Evolutionary conservation across 2,888 invertebrate species (phyloP).

Genomic region (Amaurobius ferox): DNA sequence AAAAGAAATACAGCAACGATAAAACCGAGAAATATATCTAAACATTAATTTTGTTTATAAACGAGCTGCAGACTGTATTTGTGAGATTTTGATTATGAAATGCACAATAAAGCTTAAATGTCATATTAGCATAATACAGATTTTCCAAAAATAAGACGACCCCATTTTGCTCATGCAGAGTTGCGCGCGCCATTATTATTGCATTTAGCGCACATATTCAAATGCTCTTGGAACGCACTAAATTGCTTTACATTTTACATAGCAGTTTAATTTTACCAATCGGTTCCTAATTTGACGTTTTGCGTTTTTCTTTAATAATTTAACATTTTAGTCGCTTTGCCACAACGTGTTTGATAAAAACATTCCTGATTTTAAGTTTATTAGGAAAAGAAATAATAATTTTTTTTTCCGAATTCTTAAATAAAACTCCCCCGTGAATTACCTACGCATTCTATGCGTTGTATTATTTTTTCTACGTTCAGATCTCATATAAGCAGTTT

Average conservation of each 20-base stretch:
- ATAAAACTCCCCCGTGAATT: background rate
- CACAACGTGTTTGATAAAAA: background rate
- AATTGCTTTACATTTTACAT: background rate
- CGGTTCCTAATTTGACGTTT: background rate
- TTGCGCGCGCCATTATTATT: background rate
- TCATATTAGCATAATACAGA: too few relatives aligned
- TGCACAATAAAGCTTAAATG: too few relatives aligned
- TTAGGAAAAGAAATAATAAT: background rate
- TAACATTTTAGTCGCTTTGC: background rate
- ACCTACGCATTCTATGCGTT: background rate
- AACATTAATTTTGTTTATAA: too few relatives aligned
- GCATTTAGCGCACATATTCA: background rate
- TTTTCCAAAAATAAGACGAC: too few relatives aligned
- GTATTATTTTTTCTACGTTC: background rate
- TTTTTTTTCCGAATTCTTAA: background rate
- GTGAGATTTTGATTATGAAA: too few relatives aligned
- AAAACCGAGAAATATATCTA: too few relatives aligned
- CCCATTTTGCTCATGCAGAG: too few relatives aligned
- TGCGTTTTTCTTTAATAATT: background rate
- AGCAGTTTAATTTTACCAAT: background rate
- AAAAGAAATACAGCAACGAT: too few relatives aligned
- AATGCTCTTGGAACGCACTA: background rate
- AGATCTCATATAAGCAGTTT: conserved; percentile 10
- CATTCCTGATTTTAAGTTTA: background rate
- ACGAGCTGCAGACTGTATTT: too few relatives aligned